A percentile compares a stretch with the other conserved stretches of the same genome.
Evolutionary conservation across 2,113 vertebrate species (phyloP).

Genomic region (Stictonetta naevosa): DNA sequence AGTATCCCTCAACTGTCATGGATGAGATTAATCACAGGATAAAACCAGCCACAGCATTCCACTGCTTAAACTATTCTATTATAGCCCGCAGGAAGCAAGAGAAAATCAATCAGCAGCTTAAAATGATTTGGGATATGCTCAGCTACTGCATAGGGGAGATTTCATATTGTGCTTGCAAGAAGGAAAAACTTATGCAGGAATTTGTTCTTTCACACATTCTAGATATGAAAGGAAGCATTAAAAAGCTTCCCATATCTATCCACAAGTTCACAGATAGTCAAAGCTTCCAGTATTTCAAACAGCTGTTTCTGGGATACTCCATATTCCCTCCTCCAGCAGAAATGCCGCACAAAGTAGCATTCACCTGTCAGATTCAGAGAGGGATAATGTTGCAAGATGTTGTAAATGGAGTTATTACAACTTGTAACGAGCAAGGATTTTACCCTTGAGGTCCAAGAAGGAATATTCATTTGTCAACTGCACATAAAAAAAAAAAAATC

Average conservation of each 20-base stretch:
- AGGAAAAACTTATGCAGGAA: not conserved
- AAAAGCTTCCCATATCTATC: not conserved
- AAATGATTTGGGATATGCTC: not conserved
- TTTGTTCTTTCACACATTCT: not conserved
- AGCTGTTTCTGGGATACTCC: not conserved
- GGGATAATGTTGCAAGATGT: not conserved
- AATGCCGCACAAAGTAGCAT: not conserved
- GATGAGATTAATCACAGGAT: conserved; percentile 14
- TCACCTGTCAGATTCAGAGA: not conserved
- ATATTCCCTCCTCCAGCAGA: not conserved
- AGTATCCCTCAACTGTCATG: not conserved
- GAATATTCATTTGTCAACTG: not conserved
- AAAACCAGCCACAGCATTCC: not conserved
- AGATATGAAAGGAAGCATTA: not conserved
- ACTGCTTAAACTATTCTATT: not conserved
- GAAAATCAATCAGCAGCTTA: conserved; percentile 26
- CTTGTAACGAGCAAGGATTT: not conserved
- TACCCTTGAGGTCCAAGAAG: not conserved
- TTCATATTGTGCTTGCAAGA: not conserved
- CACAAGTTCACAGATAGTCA: not conserved
- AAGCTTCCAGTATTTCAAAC: not conserved
- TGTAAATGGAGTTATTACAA: not conserved
- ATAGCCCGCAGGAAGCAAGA: not conserved
- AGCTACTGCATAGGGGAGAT: not conserved
- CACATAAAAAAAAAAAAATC: not conserved